Conservation (phyloP, 1,140 invertebrate genomes). For the Hypsibius dujardini region DNA sequence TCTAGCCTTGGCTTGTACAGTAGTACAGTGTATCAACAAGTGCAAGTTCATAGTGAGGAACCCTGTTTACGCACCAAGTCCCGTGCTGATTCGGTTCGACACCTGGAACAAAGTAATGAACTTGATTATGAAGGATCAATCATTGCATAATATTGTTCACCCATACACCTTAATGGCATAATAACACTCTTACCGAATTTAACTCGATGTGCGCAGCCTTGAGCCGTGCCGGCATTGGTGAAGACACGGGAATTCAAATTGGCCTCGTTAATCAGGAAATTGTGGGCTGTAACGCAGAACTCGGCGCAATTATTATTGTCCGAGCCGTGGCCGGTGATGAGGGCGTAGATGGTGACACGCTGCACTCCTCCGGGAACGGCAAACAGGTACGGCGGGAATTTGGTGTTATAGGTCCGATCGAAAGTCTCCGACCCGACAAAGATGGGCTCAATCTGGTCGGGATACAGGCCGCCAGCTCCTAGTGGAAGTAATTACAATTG, state of each 20-base stretch:
- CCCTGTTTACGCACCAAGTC: too few relatives aligned
- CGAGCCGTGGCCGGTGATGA: conserved; percentile 28
- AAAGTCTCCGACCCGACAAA: conserved; percentile 22
- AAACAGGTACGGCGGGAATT: conserved; percentile 24
- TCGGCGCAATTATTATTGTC: conserved; percentile 28
- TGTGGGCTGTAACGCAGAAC: conserved; percentile 28
- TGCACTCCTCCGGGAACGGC: conserved; percentile 21
- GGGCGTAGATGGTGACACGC: conserved; percentile 25
- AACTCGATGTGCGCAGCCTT: conserved; percentile 26
- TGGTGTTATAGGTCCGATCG: conserved; percentile 25
- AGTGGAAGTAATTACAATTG: neutral
- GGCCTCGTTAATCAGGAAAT: conserved; percentile 24
- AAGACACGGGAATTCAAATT: conserved; percentile 8
- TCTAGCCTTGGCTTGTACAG: too few relatives aligned
- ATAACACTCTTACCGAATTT: too few relatives aligned
- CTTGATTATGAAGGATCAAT: too few relatives aligned
- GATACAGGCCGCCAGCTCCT: conserved; percentile 9
- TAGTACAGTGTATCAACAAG: too few relatives aligned
- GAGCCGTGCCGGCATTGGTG: conserved; percentile 24
- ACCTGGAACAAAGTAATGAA: too few relatives aligned
- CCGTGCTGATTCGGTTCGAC: conserved; percentile 28
- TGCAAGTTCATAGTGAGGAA: too few relatives aligned
- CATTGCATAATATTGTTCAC: too few relatives aligned
- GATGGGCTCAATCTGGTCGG: conserved; percentile 12
- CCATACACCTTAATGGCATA: too few relatives aligned